A percentile compares a stretch with the other conserved stretches of the same genome.
Evolutionary conservation across 2,888 invertebrate species (phyloP).

Genomic region (Xestia c-nigrum): DNA sequence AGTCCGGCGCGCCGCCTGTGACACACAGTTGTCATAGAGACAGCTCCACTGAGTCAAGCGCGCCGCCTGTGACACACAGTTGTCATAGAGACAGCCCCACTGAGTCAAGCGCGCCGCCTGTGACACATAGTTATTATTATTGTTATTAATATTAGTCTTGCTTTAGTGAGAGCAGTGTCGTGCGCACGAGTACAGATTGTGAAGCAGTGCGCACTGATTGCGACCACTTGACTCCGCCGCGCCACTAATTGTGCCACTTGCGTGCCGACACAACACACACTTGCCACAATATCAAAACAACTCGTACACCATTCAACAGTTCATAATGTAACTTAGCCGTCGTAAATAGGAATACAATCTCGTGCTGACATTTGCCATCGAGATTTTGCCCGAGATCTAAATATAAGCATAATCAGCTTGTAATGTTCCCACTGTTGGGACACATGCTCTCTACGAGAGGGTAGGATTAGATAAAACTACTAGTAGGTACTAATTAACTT

Average conservation of each 20-base stretch:
- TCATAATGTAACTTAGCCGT: slow-evolving; percentile 1
- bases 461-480: too few relatives aligned
- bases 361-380: neutral
- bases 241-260: slow-evolving; percentile 67
- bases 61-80: neutral
- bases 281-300: slow-evolving; percentile 16
- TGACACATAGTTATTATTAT: neutral
- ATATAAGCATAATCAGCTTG: neutral
- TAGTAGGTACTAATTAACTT: too few relatives aligned
- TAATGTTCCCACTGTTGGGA: neutral
- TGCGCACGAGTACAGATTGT: slow-evolving; percentile 25
- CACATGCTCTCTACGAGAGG: neutral
- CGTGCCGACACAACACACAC: slow-evolving; percentile 23
- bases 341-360: neutral
- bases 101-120: neutral
- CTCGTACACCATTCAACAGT: slow-evolving; percentile 5
- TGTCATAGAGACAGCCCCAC: neutral
- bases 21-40: neutral
- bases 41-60: neutral
- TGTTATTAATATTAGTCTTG: neutral
- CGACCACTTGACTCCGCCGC: slow-evolving; percentile 74
- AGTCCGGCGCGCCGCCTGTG: too few relatives aligned
- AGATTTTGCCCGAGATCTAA: neutral
- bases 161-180: neutral
- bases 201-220: slow-evolving; percentile 69